These are phyloP conservation scores for Myioborus melanocephalus DNA, from an alignment of 2,797 vertebrate species.

Conservation along the genomic window DNA sequence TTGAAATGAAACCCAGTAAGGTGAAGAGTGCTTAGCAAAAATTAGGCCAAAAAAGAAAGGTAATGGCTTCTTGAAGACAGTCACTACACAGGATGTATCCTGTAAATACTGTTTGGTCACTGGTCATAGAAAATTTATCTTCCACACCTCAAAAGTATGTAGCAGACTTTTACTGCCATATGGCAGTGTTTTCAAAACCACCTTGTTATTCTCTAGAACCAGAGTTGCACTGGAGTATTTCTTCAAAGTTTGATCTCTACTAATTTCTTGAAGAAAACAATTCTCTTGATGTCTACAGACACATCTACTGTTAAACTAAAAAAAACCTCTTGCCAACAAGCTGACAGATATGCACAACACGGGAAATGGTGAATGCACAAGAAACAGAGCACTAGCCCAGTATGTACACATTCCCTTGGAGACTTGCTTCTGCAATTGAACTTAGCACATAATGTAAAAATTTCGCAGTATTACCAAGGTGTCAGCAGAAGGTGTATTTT, in stretches of 20 bases:
- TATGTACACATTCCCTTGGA: neutral
- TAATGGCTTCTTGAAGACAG: neutral
- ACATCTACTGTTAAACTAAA: neutral
- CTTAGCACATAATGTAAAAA: neutral
- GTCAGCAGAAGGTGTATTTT: neutral
- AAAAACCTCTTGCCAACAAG: neutral
- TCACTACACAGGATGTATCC: neutral
- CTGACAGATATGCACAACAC: neutral
- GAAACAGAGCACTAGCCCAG: neutral
- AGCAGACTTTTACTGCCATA: neutral
- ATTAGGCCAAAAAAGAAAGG: neutral
- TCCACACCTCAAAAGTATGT: neutral
- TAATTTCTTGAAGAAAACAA: neutral
- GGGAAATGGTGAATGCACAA: neutral
- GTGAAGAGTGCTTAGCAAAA: neutral
- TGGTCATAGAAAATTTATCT: neutral
- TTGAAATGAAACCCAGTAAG: neutral
- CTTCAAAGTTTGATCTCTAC: neutral
- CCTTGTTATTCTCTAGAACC: neutral
- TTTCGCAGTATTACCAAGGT: neutral
- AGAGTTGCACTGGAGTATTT: neutral
- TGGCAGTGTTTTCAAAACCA: neutral
- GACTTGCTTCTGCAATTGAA: neutral
- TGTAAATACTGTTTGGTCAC: neutral
- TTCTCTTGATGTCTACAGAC: neutral